Evolutionary conservation across 2,113 vertebrate genomes (phyloP), one percentile per base, ranked within the genome.

Genomic region (Opisthocomus hoazin): DNA sequence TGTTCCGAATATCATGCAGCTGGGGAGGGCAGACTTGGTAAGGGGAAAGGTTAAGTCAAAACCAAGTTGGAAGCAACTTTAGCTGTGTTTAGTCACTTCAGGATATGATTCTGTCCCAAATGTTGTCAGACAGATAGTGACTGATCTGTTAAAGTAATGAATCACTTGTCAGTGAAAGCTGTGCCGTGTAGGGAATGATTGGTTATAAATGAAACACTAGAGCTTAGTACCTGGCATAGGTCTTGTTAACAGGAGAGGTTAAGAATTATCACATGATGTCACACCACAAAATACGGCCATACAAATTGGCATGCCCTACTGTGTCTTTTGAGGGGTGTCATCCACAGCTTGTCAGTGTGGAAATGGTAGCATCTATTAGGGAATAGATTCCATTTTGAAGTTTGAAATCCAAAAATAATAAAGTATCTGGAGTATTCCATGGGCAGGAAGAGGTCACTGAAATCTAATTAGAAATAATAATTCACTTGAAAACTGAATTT

Each of bases 21-120:
- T 78, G 36, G 48, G n/a, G 60, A 93, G 50, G 73, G 13, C 41
- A 81, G 45, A 45, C 64, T 29, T 5, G 10, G 36, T 74, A 54
- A 86, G 48, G 46, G 53, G 60, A 96, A 88, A 94, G 50, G 57
- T 92, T 89, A 94, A 84, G 53, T 58, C 57, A 88, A 90, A 90
- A 87, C 18, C 4, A 45, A 75, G 34, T 30, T 56, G 13, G 68
- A 87, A 87, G 45, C 26, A 65, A 48, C 37, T 92, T 94, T 64
- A 54, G 16, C 19, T 77, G 12, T 46, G 15, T 64, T 84, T 88
- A 51, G 24, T 63, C 86, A 53, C 51, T 93, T 89, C 60, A 84
- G 75, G 69, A 37, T 63, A 76, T 15, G 32, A 56, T 92, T 86
- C 68, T 74, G 30, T 12, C 48, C 36, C n/a, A 63, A 74, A 57